These are phyloP conservation scores for Hetaerina americana DNA, from an alignment of 1,140 invertebrate species.

Conservation along the genomic window DNA sequence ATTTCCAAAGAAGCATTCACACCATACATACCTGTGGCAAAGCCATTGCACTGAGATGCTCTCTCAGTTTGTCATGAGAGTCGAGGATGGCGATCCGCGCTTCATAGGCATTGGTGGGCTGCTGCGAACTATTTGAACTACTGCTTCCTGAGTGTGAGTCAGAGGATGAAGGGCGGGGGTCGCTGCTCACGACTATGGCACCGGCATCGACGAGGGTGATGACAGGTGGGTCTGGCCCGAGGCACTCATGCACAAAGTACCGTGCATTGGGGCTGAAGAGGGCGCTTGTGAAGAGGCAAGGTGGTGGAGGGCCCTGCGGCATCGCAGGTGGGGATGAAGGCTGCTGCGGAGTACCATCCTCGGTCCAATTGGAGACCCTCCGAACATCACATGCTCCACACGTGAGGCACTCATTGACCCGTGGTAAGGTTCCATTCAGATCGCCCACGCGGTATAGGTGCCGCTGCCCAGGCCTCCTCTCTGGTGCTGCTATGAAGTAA, in stretches of 20 bases:
- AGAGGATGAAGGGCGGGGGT: not conserved
- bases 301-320: conserved; percentile 30
- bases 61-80: conserved; percentile 33
- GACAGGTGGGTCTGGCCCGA: conserved; percentile 29
- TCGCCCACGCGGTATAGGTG: conserved; percentile 56
- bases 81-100: conserved; percentile 41
- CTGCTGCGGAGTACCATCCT: conserved; percentile 10
- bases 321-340: not conserved
- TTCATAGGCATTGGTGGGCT: conserved; percentile 14
- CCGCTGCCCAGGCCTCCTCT: conserved; percentile 47
- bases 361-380: conserved; percentile 19
- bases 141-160: not conserved
- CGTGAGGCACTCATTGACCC: conserved; percentile 33
- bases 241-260: conserved; percentile 50
- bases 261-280: conserved; percentile 23
- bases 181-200: not conserved
- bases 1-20: no score
- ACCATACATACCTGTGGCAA: conserved; percentile 35
- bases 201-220: conserved; percentile 3
- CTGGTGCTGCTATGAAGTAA: conserved; percentile 54
- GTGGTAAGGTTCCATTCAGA: conserved; percentile 14
- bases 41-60: conserved; percentile 35
- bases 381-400: conserved; percentile 31
- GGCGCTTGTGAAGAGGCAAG: conserved; percentile 21
- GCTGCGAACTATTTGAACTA: no score